Base-by-base conservation (phyloP, 2,113 vertebrate genomes). In the Antechinus flavipes region DNA sequence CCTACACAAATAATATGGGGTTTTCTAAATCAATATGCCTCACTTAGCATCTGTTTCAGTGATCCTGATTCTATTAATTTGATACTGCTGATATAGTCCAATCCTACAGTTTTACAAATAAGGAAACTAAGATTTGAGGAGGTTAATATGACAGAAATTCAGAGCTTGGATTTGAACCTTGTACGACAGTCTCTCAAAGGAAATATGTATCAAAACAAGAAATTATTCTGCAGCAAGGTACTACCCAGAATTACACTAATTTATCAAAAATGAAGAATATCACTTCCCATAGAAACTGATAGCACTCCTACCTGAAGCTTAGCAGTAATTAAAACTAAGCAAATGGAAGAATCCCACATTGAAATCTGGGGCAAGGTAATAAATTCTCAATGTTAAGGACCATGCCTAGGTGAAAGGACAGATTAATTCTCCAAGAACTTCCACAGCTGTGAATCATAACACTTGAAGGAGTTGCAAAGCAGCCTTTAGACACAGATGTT, bases 51-150 rank as follows among this genome's bases (percentile, higher is more conserved):
- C 30, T 84, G 68, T 84, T 84, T 42, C n/a, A 84, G 19, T 84
- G 16, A 16, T 10, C 58, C 61, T 76, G 61, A 19, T 84, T 42
- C 68, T 84, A 84, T 84, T 84, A 84, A 14, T 84, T 42, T 84
- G 68, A 42, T 19, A 2, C 30, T 42, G 68, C 6, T 84, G 16
- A 84, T 42, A 7, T 42, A 84, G 68, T 84, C n/a, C 35, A 76
- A n/a, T 16, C 68, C 35, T n/a, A 35, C 1, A 19, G 30, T 76
- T n/a, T 68, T 68, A 16, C 12, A 35, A 68, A 68, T 68, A 6
- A 76, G 35, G 16, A 76, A 1, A 22, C 95, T 89, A 53, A 95
- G 55, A n/a, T 96, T 96, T 91, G 93, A 52, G 96, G 90, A 96
- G 54, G 54, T 93, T 89, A 90, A 95, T 47, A 54, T n/a, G 35